A percentile compares a stretch with the other conserved stretches of the same genome.
These are phyloP conservation scores for Platyscelio sp. DNA, from an alignment of 2,888 invertebrate genomes.

Conservation along the genomic window DNA sequence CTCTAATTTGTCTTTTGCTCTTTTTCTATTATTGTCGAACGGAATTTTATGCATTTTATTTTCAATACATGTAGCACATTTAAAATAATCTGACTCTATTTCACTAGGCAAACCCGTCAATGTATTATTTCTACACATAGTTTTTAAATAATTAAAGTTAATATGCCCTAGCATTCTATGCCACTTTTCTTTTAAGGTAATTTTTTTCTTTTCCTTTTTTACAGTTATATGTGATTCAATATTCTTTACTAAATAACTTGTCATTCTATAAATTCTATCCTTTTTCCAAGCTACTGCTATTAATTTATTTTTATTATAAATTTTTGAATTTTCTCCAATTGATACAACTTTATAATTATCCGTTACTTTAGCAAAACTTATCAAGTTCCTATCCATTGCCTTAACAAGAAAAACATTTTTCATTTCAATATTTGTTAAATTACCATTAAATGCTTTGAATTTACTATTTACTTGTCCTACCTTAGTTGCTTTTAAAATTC, in stretches of 20 bases:
- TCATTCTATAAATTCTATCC: constrained; percentile 50
- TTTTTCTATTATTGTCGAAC: constrained; percentile 71
- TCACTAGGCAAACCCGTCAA: constrained; percentile 1
- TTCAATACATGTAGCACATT: constrained; percentile 17
- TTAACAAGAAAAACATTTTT: constrained; percentile 50
- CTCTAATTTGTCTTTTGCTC: constrained; percentile 66
- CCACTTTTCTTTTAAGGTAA: constrained; percentile 37
- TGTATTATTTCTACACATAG: constrained; percentile 8
- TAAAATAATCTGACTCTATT: constrained; percentile 16
- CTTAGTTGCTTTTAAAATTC: constrained; percentile 42
- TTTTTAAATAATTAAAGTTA: constrained; percentile 28
- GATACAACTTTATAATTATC: constrained; percentile 51
- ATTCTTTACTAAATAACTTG: not conserved
- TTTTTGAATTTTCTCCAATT: constrained; percentile 23
- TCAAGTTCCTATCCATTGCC: constrained; percentile 51
- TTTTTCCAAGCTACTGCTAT: constrained; percentile 61
- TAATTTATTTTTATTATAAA: constrained; percentile 47
- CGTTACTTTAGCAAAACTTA: constrained; percentile 47
- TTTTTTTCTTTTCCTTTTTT: constrained; percentile 39
- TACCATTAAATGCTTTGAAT: constrained; percentile 12
- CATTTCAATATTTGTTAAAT: not conserved
- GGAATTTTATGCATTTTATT: constrained; percentile 69
- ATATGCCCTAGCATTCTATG: constrained; percentile 23
- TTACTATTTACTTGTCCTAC: constrained; percentile 31
- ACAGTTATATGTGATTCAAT: not conserved